Conservation (phyloP, 1,140 invertebrate genomes). For the Episyrphus balteatus region DNA sequence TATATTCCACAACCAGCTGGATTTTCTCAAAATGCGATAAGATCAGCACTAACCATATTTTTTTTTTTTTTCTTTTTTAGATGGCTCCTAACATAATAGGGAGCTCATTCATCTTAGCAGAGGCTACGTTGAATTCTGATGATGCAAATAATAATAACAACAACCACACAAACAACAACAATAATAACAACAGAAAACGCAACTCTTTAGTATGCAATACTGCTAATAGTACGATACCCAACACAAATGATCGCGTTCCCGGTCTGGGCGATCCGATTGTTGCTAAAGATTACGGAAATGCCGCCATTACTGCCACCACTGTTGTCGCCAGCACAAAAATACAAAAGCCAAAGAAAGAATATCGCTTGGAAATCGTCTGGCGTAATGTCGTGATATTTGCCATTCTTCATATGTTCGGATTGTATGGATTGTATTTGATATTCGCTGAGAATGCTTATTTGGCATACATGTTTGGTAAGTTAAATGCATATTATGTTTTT, state of each 20-base stretch:
- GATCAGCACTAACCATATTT: background rate
- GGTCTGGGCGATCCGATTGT: constrained; percentile 7
- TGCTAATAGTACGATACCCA: background rate
- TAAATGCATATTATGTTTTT: background rate
- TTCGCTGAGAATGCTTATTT: constrained; percentile 47
- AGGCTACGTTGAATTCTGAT: constrained; percentile 20
- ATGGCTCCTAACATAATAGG: constrained; percentile 35
- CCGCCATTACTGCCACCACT: background rate
- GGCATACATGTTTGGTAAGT: constrained; percentile 51
- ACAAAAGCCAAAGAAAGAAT: constrained; percentile 12
- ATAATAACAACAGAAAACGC: constrained; percentile 3
- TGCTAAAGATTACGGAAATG: background rate
- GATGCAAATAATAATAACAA: constrained; percentile 26
- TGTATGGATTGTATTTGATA: constrained; percentile 55
- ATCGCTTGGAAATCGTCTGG: constrained; percentile 53
- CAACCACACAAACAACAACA: constrained; percentile 16
- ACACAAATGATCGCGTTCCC: constrained; percentile 1
- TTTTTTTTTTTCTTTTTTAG: constrained; percentile 9
- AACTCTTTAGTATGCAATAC: background rate
- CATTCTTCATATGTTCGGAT: constrained; percentile 51
- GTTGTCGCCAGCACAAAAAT: constrained; percentile 1
- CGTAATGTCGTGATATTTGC: constrained; percentile 58
- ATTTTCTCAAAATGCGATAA: background rate
- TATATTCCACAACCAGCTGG: background rate
- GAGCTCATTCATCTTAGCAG: constrained; percentile 32